A percentile compares a stretch with the other conserved stretches of the same genome.
Conservation (phyloP, 2,113 vertebrate species). For the Romanogobio albipinnatus region DNA sequence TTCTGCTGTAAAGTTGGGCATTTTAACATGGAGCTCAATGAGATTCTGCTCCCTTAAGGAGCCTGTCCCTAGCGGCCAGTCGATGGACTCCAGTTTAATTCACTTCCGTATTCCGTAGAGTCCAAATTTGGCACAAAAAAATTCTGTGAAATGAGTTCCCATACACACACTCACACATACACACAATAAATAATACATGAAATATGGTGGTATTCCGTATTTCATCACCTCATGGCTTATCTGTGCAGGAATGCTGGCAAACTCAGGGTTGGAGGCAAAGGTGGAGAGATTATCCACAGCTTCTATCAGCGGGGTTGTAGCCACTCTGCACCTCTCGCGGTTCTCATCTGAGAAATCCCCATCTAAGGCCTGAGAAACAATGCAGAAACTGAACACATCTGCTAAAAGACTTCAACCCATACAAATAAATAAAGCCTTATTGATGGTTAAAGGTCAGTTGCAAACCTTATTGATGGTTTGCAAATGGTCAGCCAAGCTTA, state of each 20-base stretch:
- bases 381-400: not conserved
- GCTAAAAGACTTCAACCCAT: not conserved
- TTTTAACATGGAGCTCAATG: too few relatives aligned
- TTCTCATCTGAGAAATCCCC: constrained; percentile 98
- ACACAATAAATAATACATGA: constrained; percentile 17
- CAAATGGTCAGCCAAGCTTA: not conserved
- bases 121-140: not conserved
- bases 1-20: too few relatives aligned
- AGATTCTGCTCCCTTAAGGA: too few relatives aligned
- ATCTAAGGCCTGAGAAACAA: constrained; percentile 82
- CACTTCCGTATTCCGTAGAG: not conserved
- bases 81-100: too few relatives aligned
- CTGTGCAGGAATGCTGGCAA: constrained; percentile 95
- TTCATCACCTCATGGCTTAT: constrained; percentile 90
- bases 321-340: constrained; percentile 87
- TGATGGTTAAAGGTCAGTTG: not conserved
- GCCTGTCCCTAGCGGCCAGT: too few relatives aligned
- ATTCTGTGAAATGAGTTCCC: not conserved
- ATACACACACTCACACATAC: not conserved
- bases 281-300: constrained; percentile 96
- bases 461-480: not conserved
- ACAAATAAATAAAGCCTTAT: not conserved
- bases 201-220: constrained; percentile 7
- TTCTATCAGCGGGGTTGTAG: constrained; percentile 90
- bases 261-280: constrained; percentile 96